These are phyloP conservation scores for Penaeus vannamei DNA, from an alignment of 1,140 invertebrate species.

Conservation along the genomic window DNA sequence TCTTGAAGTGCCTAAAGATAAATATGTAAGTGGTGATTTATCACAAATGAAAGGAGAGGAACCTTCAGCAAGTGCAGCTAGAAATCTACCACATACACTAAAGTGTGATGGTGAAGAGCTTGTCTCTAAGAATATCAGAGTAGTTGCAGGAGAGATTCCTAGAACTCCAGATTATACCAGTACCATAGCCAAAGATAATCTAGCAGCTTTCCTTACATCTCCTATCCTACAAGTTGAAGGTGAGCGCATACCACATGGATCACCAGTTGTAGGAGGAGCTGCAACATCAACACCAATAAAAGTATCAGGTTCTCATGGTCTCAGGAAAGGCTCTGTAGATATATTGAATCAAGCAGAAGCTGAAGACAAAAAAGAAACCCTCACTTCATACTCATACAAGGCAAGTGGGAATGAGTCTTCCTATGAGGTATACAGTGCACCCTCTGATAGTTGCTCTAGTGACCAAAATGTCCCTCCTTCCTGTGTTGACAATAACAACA, in stretches of 20 bases:
- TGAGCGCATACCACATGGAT: conserved; percentile 1
- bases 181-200: too few relatives aligned
- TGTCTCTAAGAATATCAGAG: too few relatives aligned
- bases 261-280: background rate
- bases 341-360: background rate
- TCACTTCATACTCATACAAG: background rate
- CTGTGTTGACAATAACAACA: conserved; percentile 33
- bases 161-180: too few relatives aligned
- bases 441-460: background rate
- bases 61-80: background rate
- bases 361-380: conserved; percentile 30
- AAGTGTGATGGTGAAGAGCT: too few relatives aligned
- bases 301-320: background rate
- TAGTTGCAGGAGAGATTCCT: background rate
- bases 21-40: background rate
- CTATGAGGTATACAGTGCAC: background rate
- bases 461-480: background rate
- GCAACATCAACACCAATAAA: conserved; percentile 48
- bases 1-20: conserved; percentile 48
- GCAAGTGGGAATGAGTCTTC: background rate
- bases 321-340: background rate
- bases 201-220: conserved; percentile 40
- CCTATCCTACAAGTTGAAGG: conserved; percentile 38
- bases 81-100: too few relatives aligned
- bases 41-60: background rate